Percentiles rank a stretch among this genome's conserved stretches.
phyloP scores from a whole-genome alignment of 1,140 invertebrate genomes.

The Oedothorax gibbosus region DNA sequence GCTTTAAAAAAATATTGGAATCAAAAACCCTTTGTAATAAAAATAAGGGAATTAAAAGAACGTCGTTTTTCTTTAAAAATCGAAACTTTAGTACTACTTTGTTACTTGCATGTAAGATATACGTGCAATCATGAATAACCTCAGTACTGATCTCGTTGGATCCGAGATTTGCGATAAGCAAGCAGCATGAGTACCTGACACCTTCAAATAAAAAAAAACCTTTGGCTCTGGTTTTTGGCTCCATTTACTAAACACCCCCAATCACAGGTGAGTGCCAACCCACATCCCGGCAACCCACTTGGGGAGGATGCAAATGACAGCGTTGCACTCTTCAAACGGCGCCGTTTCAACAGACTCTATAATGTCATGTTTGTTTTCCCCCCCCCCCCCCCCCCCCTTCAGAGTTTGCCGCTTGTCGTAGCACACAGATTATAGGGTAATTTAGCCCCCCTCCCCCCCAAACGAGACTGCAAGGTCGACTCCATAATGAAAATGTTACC shows the following conservation, averaged over 20 bases:
- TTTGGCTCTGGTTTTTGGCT: conserved; percentile 3
- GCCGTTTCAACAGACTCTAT: conserved; percentile 35
- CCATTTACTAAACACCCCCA: conserved; percentile 1
- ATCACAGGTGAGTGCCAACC: background rate
- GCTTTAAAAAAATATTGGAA: too few relatives aligned
- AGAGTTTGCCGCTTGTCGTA: conserved; percentile 2
- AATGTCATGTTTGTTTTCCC: conserved; percentile 53
- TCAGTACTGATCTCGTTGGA: too few relatives aligned
- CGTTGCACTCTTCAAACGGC: conserved; percentile 47
- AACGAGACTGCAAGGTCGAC: conserved; percentile 32
- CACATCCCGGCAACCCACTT: conserved; percentile 1
- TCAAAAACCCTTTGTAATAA: too few relatives aligned
- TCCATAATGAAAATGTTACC: conserved; percentile 39
- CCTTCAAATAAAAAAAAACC: background rate
- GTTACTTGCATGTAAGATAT: too few relatives aligned
- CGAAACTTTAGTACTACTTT: too few relatives aligned
- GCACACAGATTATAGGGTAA: conserved; percentile 39
- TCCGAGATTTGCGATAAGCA: too few relatives aligned
- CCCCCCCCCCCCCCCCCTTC: background rate
- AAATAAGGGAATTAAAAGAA: too few relatives aligned
- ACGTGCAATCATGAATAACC: too few relatives aligned
- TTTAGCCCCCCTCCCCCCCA: conserved; percentile 21
- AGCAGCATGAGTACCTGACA: too few relatives aligned
- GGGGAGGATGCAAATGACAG: conserved; percentile 53
- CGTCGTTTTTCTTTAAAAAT: too few relatives aligned